Evolutionary conservation across 2,888 invertebrate species (phyloP).

Genomic region (Caenorhabditis sp.): DNA sequence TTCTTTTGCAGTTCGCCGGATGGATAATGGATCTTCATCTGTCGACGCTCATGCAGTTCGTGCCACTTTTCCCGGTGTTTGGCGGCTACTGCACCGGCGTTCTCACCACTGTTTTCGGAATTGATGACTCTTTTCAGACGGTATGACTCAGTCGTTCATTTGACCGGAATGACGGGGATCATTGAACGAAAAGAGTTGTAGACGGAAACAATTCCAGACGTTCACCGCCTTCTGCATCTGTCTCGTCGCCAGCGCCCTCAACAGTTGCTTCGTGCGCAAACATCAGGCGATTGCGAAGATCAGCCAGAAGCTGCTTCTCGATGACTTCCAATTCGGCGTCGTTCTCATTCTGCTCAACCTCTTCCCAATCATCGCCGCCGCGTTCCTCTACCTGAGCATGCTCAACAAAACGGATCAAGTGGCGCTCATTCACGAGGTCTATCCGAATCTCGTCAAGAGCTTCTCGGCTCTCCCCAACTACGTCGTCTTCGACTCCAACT

Average conservation of each 20-base stretch:
- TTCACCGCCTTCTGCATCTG: slow-evolving; percentile 38
- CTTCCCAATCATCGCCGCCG: slow-evolving; percentile 27
- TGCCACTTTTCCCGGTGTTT: slow-evolving; percentile 42
- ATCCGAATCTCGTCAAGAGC: slow-evolving; percentile 25
- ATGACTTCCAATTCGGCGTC: slow-evolving; percentile 13
- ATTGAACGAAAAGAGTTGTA: background rate
- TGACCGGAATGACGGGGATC: background rate
- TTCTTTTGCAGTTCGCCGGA: slow-evolving; percentile 32
- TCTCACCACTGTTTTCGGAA: slow-evolving; percentile 15
- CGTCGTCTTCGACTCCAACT: slow-evolving; percentile 48
- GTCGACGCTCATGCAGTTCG: slow-evolving; percentile 40
- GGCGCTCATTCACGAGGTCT: slow-evolving; percentile 28
- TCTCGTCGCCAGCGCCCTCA: slow-evolving; percentile 40
- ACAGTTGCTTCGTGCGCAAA: slow-evolving; percentile 48
- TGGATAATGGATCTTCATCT: slow-evolving; percentile 52
- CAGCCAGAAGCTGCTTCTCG: slow-evolving; percentile 17
- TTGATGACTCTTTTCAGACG: slow-evolving; percentile 40
- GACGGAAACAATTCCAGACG: slow-evolving; percentile 21
- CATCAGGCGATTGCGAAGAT: slow-evolving; percentile 49
- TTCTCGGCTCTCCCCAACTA: slow-evolving; percentile 32
- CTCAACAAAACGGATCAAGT: slow-evolving; percentile 29
- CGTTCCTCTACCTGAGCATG: slow-evolving; percentile 42
- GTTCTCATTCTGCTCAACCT: slow-evolving; percentile 41
- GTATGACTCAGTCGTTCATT: slow-evolving; percentile 3
- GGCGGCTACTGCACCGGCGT: slow-evolving; percentile 47